Evolutionary conservation across 2,888 invertebrate genomes (phyloP).

Genomic region (Cephonodes hylas): DNA sequence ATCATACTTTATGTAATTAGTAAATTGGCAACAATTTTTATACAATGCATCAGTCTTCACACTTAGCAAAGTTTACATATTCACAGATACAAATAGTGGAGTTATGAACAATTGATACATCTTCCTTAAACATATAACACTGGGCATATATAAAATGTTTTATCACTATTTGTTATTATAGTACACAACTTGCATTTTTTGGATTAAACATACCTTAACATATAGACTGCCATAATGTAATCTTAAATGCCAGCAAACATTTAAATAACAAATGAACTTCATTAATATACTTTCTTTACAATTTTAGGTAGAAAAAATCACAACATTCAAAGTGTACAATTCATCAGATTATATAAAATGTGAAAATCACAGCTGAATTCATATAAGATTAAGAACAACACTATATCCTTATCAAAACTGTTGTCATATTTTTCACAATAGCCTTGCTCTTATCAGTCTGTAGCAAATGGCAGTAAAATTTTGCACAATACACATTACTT

Average conservation of each 20-base stretch:
- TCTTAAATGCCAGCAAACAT: background rate
- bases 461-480: constrained; percentile 2
- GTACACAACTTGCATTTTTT: constrained; percentile 17
- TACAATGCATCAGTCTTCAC: constrained; percentile 69
- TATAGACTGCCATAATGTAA: background rate
- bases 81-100: constrained; percentile 24
- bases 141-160: constrained; percentile 25
- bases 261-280: background rate
- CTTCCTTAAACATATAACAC: constrained; percentile 35
- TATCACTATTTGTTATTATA: constrained; percentile 15
- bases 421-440: constrained; percentile 1
- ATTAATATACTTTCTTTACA: background rate
- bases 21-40: constrained; percentile 30
- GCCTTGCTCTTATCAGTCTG: background rate
- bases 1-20: background rate
- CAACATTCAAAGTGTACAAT: background rate
- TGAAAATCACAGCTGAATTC: background rate
- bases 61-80: constrained; percentile 31
- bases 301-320: background rate
- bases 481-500: constrained; percentile 20
- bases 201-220: background rate
- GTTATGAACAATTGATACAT: constrained; percentile 25
- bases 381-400: background rate
- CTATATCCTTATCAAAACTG: background rate
- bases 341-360: background rate